Evolutionary conservation across 2,113 vertebrate species (phyloP).

Genomic region (Heterocephalus glaber): DNA sequence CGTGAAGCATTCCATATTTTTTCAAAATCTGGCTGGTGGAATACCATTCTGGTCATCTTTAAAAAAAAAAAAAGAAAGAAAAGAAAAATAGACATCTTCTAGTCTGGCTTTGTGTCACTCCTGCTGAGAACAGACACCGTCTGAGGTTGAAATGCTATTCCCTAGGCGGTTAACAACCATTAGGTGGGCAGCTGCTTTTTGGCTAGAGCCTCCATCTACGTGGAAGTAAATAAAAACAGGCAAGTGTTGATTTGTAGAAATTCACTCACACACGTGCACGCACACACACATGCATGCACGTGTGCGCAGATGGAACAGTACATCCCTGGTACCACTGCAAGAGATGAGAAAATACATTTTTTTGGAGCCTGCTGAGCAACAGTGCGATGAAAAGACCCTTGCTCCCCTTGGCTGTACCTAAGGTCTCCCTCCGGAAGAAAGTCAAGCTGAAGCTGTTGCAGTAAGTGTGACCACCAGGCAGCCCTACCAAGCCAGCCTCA

Average conservation of each 20-base stretch:
- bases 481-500: neutral
- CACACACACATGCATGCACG: neutral
- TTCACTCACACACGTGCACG: neutral
- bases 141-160: neutral
- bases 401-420: neutral
- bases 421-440: neutral
- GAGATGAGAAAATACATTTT: neutral
- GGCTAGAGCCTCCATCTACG: neutral
- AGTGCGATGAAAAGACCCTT: neutral
- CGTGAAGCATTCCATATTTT: no score
- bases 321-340: neutral
- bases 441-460: no score
- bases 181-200: neutral
- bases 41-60: no score
- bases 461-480: neutral
- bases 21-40: no score
- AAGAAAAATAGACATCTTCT: neutral
- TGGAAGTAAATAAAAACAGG: neutral
- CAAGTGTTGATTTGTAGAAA: neutral
- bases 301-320: neutral
- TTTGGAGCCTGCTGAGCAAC: neutral
- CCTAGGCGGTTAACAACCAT: neutral
- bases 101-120: neutral
- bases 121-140: neutral
- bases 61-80: no score